Conservation (phyloP, 2,113 vertebrate genomes). For the Blennius ocellaris region DNA sequence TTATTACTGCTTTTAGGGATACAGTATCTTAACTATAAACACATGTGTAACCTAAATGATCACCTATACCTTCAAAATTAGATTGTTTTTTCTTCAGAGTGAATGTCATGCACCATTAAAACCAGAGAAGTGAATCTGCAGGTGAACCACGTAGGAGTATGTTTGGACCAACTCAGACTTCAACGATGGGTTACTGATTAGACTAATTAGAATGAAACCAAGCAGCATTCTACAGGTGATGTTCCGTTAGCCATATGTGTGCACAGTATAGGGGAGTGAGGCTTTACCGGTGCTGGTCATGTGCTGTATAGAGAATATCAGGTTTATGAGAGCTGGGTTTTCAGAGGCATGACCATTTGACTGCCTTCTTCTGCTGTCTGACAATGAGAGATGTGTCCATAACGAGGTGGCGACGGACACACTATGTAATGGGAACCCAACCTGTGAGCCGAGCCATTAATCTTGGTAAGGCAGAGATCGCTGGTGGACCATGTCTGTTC, state of each 20-base stretch:
- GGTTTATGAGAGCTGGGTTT: slow-evolving; percentile 57
- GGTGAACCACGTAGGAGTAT: too few species aligned
- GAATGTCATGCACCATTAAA: too few species aligned
- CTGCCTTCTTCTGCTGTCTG: slow-evolving; percentile 51
- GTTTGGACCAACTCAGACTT: too few species aligned
- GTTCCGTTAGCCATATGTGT: slow-evolving; percentile 17
- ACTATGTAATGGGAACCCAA: slow-evolving; percentile 78
- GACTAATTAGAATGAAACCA: background rate
- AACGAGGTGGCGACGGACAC: slow-evolving; percentile 80
- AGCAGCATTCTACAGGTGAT: background rate
- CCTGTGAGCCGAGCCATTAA: slow-evolving; percentile 77
- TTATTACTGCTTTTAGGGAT: background rate
- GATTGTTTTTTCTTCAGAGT: background rate
- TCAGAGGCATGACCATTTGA: slow-evolving; percentile 41
- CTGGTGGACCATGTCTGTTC: slow-evolving; percentile 69
- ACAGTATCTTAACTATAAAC: background rate
- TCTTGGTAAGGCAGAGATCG: slow-evolving; percentile 72
- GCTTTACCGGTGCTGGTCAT: slow-evolving; percentile 53
- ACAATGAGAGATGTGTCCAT: slow-evolving; percentile 77
- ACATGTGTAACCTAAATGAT: background rate
- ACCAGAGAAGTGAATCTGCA: too few species aligned
- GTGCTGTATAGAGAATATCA: slow-evolving; percentile 52
- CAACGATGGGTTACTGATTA: too few species aligned
- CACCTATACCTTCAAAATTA: background rate
- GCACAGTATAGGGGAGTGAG: background rate